Conservation (phyloP, 2,888 invertebrate species). For the Ptycholaimellus sp. region DNA sequence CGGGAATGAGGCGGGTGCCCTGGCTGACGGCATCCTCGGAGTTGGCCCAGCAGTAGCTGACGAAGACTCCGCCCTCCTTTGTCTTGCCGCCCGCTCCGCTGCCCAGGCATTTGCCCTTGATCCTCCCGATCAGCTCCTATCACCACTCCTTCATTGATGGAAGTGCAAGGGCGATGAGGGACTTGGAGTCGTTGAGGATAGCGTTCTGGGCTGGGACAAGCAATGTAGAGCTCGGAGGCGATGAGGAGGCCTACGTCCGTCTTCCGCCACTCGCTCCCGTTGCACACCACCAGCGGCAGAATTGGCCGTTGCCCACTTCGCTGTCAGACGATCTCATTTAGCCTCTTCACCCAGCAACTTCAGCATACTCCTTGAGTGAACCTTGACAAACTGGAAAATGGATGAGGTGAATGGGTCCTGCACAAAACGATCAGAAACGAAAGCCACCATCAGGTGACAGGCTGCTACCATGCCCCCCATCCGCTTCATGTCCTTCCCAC, state of each 20-base stretch:
- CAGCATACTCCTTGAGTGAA: neutral
- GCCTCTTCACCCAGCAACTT: too few relatives aligned
- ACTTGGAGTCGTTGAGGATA: neutral
- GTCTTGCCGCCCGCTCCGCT: neutral
- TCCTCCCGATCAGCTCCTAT: neutral
- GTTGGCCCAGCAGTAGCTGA: slow-evolving; percentile 25
- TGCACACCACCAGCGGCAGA: neutral
- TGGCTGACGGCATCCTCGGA: slow-evolving; percentile 17
- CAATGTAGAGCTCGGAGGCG: neutral
- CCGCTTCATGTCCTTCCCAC: neutral
- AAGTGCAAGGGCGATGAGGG: too few relatives aligned
- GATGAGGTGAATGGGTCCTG: neutral
- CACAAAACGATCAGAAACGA: neutral
- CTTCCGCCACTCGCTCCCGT: neutral
- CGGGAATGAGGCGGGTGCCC: slow-evolving; percentile 17
- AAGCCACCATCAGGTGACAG: neutral
- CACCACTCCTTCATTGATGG: too few relatives aligned
- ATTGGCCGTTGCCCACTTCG: neutral
- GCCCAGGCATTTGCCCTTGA: neutral
- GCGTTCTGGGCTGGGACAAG: neutral
- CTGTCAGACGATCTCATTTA: neutral
- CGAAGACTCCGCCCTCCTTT: slow-evolving; percentile 10
- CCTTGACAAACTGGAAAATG: neutral
- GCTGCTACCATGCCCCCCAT: neutral
- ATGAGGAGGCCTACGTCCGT: neutral